phyloP scores from a whole-genome alignment of 2,888 invertebrate species.

The Drosophila bunnanda region DNA sequence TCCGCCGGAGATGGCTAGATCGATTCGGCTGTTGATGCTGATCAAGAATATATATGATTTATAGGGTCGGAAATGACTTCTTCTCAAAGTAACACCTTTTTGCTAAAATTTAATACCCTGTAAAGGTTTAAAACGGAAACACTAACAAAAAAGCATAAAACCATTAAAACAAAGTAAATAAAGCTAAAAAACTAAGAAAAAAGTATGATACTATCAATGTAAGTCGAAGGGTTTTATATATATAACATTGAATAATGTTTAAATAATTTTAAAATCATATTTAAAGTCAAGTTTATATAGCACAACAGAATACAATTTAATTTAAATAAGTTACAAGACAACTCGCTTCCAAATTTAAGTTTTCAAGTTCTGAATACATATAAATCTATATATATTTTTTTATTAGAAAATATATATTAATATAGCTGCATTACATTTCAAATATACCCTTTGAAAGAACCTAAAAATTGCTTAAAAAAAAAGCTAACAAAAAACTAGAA shows the following conservation, averaged over 20 bases:
- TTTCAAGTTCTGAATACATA: fast-evolving
- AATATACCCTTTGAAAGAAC: not conserved
- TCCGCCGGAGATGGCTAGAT: too few species aligned
- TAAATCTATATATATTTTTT: not conserved
- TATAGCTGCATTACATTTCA: not conserved
- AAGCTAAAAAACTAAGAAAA: not conserved
- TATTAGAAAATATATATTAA: not conserved
- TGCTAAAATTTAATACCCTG: too few species aligned
- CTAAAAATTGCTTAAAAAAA: not conserved
- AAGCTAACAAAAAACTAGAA: conserved; percentile 11
- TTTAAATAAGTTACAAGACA: not conserved
- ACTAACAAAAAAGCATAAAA: too few species aligned
- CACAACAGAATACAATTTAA: too few species aligned
- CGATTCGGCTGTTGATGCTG: too few species aligned
- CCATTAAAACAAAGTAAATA: conserved; percentile 3
- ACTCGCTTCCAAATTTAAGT: not conserved
- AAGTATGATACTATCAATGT: not conserved
- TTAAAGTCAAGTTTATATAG: not conserved
- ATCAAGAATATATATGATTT: too few species aligned
- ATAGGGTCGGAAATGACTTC: too few species aligned
- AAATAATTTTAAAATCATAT: not conserved
- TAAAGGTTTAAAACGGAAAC: too few species aligned
- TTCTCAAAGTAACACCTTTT: too few species aligned
- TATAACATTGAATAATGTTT: not conserved
- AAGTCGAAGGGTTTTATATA: not conserved